Conservation (phyloP, 2,113 vertebrate genomes). For the Tichodroma muraria region DNA sequence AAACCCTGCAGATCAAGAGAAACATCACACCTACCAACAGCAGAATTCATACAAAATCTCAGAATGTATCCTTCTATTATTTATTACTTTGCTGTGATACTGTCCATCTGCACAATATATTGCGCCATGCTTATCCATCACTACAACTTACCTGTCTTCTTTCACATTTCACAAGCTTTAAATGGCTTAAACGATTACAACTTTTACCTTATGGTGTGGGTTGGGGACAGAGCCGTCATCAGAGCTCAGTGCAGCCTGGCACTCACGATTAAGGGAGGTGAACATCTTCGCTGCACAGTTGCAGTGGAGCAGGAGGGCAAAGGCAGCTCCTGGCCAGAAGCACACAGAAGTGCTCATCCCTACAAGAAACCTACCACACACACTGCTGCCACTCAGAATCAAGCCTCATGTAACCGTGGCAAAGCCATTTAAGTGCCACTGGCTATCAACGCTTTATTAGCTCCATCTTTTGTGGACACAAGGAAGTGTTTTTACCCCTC, state of each 20-base stretch:
- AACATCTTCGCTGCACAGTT: neutral
- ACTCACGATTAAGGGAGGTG: neutral
- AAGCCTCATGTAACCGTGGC: neutral
- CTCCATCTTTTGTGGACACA: neutral
- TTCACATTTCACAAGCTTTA: neutral
- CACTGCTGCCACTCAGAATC: neutral
- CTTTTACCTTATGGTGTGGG: neutral
- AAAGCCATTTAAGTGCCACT: neutral
- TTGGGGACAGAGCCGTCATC: fast-evolving
- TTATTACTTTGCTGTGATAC: neutral
- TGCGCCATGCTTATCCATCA: neutral
- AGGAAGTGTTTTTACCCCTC: neutral
- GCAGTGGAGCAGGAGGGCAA: neutral
- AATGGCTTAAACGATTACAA: neutral
- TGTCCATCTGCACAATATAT: neutral
- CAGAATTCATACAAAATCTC: neutral
- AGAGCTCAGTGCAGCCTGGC: neutral
- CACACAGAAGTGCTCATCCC: neutral
- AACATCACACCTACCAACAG: neutral
- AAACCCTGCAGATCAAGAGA: neutral
- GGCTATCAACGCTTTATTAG: neutral
- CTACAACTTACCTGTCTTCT: neutral
- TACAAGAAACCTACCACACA: neutral
- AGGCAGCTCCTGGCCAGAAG: neutral
- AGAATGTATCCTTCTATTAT: neutral